Evolutionary conservation across 2,797 vertebrate genomes (phyloP).

Genomic region (Labroides dimidiatus): DNA sequence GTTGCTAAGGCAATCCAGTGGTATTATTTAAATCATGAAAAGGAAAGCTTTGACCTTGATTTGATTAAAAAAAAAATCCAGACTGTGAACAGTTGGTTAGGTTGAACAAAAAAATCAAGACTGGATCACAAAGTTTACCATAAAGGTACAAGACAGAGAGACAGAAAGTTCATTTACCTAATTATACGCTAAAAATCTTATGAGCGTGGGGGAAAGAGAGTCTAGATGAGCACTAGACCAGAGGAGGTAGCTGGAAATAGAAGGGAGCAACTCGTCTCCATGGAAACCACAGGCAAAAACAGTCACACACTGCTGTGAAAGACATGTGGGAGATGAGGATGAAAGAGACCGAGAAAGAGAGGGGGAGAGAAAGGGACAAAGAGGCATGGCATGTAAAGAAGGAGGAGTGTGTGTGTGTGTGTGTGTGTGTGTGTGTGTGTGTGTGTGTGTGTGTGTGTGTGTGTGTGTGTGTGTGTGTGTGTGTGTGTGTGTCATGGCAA

Average conservation of each 20-base stretch:
- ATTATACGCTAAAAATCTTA: conserved; percentile 52
- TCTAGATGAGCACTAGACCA: conserved; percentile 74
- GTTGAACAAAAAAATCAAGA: background rate
- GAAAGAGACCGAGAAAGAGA: conserved; percentile 56
- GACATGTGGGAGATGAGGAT: conserved; percentile 76
- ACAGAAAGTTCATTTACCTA: conserved; percentile 40
- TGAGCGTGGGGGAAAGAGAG: conserved; percentile 42
- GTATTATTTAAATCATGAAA: conserved; percentile 42
- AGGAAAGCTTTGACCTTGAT: conserved; percentile 42
- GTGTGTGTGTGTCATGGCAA: conserved; percentile 42
- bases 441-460: conserved; percentile 43
- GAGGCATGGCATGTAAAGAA: conserved; percentile 22
- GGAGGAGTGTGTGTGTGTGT: conserved; percentile 33
- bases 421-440: conserved; percentile 41
- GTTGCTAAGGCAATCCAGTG: conserved; percentile 66
- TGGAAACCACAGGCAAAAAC: conserved; percentile 79
- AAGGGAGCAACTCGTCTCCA: conserved; percentile 79
- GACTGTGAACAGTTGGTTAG: conserved; percentile 25
- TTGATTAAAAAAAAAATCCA: conserved; percentile 34
- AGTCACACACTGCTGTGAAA: conserved; percentile 72
- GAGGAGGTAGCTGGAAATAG: conserved; percentile 79
- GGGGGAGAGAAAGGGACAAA: conserved; percentile 2
- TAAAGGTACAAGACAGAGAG: background rate
- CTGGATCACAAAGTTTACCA: conserved; percentile 1
- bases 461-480: conserved; percentile 38